Evolutionary conservation across 30 jellyfish, hydroid and myxozoan species (phyloP).

Genomic region (Phacellophora camtschatica): DNA sequence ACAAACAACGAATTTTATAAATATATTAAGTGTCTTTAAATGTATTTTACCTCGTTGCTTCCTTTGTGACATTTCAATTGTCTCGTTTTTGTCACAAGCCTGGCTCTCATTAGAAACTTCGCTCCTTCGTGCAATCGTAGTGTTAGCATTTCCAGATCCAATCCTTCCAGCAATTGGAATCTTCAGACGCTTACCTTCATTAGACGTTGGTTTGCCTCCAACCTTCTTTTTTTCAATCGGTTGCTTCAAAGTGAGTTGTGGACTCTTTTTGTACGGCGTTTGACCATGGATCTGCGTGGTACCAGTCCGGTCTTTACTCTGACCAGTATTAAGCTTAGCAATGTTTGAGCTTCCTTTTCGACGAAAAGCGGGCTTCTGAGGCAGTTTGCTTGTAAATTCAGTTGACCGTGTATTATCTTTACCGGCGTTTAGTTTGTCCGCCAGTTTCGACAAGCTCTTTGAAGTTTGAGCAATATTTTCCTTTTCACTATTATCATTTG

Average conservation of each 20-base stretch:
- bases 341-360: constrained; percentile 34
- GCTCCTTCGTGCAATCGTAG: not conserved
- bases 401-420: not conserved
- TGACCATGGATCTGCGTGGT: constrained; percentile 49
- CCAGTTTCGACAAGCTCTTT: constrained; percentile 35
- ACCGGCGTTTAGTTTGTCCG: constrained; percentile 50
- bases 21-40: too few species aligned
- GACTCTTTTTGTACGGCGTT: constrained; percentile 45
- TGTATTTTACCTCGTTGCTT: too few species aligned
- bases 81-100: not conserved
- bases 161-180: too few species aligned
- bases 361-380: constrained; percentile 39
- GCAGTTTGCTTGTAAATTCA: not conserved
- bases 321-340: constrained; percentile 41
- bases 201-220: not conserved
- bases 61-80: too few species aligned
- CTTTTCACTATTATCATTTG: not conserved
- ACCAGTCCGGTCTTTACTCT: constrained; percentile 25
- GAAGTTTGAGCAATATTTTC: constrained; percentile 25
- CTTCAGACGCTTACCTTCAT: not conserved
- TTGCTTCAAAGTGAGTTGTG: constrained; percentile 29
- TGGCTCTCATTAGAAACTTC: not conserved
- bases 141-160: not conserved
- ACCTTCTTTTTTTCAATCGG: constrained; percentile 6
- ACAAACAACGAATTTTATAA: too few species aligned